Conservation (phyloP, 2,113 vertebrate species). For the Paratilapia polleni region DNA sequence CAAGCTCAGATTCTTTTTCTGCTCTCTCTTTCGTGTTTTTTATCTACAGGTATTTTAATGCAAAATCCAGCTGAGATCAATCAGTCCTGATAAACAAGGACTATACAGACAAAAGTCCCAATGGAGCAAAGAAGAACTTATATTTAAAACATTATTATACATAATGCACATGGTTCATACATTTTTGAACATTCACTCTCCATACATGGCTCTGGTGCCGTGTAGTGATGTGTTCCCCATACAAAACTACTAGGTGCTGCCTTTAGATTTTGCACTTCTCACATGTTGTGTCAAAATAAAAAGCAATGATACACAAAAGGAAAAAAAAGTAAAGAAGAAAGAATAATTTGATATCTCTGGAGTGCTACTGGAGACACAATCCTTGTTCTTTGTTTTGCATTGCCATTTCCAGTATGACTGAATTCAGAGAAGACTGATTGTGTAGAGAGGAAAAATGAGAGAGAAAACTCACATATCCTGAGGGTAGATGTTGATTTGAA, state of each 20-base stretch:
- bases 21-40: background rate
- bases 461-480: slow-evolving; percentile 63
- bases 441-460: slow-evolving; percentile 34
- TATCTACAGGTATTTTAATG: slow-evolving; percentile 29
- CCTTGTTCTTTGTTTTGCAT: slow-evolving; percentile 71
- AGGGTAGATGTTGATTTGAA: slow-evolving; percentile 78
- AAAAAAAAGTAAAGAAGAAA: slow-evolving; percentile 32
- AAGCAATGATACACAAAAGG: slow-evolving; percentile 56
- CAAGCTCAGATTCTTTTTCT: slow-evolving; percentile 14
- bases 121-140: slow-evolving; percentile 54
- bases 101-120: slow-evolving; percentile 40
- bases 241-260: slow-evolving; percentile 27
- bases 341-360: slow-evolving; percentile 68
- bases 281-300: slow-evolving; percentile 60
- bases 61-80: slow-evolving; percentile 59
- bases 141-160: slow-evolving; percentile 75
- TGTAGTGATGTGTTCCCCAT: slow-evolving; percentile 25
- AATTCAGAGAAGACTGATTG: slow-evolving; percentile 57
- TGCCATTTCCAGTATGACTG: slow-evolving; percentile 66
- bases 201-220: slow-evolving; percentile 26
- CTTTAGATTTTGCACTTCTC: slow-evolving; percentile 45
- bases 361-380: slow-evolving; percentile 44
- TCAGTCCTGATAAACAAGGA: slow-evolving; percentile 44
- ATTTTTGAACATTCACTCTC: slow-evolving; percentile 65
- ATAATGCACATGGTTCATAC: slow-evolving; percentile 65